Base-by-base conservation (phyloP, 2,797 vertebrate species). In the Anisognathus igniventris region DNA sequence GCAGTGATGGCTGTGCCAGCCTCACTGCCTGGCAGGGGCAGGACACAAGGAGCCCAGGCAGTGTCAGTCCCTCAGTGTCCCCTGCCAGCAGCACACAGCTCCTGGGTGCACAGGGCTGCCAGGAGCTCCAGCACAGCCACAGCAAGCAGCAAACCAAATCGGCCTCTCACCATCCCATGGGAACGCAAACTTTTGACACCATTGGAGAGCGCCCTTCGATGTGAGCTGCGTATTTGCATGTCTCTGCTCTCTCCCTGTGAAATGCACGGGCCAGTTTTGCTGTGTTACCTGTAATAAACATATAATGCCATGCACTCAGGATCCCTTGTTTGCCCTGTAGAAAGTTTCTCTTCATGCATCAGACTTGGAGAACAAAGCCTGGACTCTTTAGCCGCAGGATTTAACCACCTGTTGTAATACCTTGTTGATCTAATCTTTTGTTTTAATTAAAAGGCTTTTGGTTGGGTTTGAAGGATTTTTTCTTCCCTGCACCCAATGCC, bases 401-500 rank as follows among this genome's bases (percentile, higher is more conserved):
- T 87, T 92, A 94, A 86, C 70, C 84, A 95, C 93, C 95, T 95
- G 90, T 88, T 95, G 87, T 90, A 96, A 94, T 90, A 72, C 81
- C 48, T 73, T 0, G 18, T 88, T 95, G 94, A 94, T 96, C 86
- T 95, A 91, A 96, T 96, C 86, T 93, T 88, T 75, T 75, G 54
- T 77, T 87, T 94, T 95, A 96, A 96, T 96, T 96, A 97, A 96
- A 94, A 96, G 90, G 54, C 74, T 91, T 90, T 90, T 80, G 48
- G 56, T 91, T 78, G 51, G 48, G 86, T 94, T 95, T 87, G 81
- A 75, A 86, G 76, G 37, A 62, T 56, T 42, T 92, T 84, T 86
- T 25, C 17, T 50, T 93, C 61, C n/a, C 54, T 76, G 64, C 61
- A 22, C 74, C 7, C 8, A 85, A 35, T 2, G 1, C 50, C 7